phyloP scores from a whole-genome alignment of 2,797 vertebrate genomes.

The Sebastes diploproa region DNA sequence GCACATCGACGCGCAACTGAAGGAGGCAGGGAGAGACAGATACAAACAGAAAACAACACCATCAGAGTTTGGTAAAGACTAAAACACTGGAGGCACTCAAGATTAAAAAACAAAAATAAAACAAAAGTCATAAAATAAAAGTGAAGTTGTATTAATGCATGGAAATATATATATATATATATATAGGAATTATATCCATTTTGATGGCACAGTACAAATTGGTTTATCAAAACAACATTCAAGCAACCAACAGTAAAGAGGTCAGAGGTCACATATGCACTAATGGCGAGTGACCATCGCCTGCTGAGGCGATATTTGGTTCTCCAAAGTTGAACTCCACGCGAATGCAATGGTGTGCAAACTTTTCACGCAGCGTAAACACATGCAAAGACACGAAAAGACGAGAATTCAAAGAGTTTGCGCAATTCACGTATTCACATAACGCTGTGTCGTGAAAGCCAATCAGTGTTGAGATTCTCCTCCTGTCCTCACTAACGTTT shows the following conservation, averaged over 20 bases:
- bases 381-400: too few species aligned
- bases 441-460: too few species aligned
- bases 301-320: too few species aligned
- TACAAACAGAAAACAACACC: neutral
- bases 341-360: too few species aligned
- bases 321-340: too few species aligned
- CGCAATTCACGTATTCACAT: too few species aligned
- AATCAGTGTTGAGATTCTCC: too few species aligned
- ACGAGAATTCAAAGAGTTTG: too few species aligned
- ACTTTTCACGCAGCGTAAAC: too few species aligned
- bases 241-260: too few species aligned
- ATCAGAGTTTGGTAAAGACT: neutral
- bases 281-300: neutral
- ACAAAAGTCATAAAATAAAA: neutral
- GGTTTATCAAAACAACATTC: neutral
- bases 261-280: too few species aligned
- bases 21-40: neutral
- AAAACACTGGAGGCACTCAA: neutral
- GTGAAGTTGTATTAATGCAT: neutral
- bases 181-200: neutral
- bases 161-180: neutral
- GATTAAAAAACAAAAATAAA: neutral
- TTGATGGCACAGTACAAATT: neutral
- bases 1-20: conserved; percentile 42
- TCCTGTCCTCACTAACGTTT: neutral